These are phyloP conservation scores for Rhabdophis nuchalis DNA, from an alignment of 2,797 vertebrate species.

Conservation along the genomic window DNA sequence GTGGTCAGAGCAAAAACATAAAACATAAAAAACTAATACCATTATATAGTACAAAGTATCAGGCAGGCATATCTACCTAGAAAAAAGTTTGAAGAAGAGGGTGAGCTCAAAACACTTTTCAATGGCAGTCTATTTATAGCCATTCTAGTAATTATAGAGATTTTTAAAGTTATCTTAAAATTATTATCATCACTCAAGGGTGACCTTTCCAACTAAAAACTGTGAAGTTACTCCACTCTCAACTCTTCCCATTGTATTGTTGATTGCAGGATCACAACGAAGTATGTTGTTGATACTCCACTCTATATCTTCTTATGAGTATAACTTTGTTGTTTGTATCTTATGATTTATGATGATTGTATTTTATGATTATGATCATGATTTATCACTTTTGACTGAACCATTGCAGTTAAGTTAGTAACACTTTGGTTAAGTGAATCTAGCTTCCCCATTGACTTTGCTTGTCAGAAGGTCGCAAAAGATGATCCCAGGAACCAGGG, in stretches of 20 bases:
- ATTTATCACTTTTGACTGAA: too few species aligned
- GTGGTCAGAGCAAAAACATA: not conserved
- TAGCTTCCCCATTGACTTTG: not conserved
- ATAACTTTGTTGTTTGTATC: too few species aligned
- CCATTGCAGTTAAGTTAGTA: not conserved
- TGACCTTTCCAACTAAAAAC: not conserved
- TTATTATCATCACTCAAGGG: too few species aligned
- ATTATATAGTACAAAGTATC: not conserved
- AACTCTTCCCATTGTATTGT: not conserved
- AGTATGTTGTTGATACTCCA: not conserved
- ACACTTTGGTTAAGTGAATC: not conserved
- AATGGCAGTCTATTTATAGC: not conserved
- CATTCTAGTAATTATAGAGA: not conserved
- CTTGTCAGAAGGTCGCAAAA: not conserved
- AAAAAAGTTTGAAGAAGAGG: not conserved
- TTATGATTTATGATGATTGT: too few species aligned
- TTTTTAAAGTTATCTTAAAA: not conserved
- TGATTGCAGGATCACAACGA: not conserved
- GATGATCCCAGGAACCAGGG: not conserved
- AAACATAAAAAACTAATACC: too few species aligned
- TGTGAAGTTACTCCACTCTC: not conserved
- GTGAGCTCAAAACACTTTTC: not conserved
- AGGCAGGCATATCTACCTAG: not conserved
- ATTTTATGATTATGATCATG: too few species aligned
- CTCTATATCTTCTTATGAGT: not conserved